Evolutionary conservation across 2,888 invertebrate genomes (phyloP).

Genomic region (Loripinus fragilis): DNA sequence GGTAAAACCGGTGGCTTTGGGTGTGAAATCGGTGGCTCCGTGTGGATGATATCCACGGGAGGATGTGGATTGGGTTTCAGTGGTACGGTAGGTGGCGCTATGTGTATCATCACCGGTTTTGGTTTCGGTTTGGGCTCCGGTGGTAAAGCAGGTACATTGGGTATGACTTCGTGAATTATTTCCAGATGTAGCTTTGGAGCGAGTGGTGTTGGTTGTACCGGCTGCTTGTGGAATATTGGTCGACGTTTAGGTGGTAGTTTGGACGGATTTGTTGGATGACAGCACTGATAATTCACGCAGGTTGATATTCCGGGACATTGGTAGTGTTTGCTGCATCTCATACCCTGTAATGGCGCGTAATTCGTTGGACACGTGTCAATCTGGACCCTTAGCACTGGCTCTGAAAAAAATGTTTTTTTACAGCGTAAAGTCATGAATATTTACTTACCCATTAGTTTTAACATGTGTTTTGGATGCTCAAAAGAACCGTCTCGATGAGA

Average conservation of each 20-base stretch:
- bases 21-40: background rate
- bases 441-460: too few relatives aligned
- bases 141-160: background rate
- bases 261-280: background rate
- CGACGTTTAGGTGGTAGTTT: background rate
- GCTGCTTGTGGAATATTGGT: background rate
- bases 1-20: background rate
- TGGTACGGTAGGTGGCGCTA: background rate
- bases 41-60: background rate
- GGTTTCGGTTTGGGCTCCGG: background rate
- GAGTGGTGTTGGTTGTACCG: background rate
- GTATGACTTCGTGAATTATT: background rate
- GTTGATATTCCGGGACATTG: background rate
- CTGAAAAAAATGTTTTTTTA: too few relatives aligned
- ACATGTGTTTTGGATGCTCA: too few relatives aligned
- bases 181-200: background rate
- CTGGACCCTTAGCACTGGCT: background rate
- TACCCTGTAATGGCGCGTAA: background rate
- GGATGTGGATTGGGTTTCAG: background rate
- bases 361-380: background rate
- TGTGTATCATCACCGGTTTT: background rate
- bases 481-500: too few relatives aligned
- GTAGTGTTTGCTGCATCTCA: background rate
- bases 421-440: too few relatives aligned
- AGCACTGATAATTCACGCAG: slow-evolving; percentile 5